Percentiles rank a stretch among this genome's conserved stretches.
phyloP scores from a whole-genome alignment of 2,797 vertebrate genomes.

The Eidolon dupreanum region DNA sequence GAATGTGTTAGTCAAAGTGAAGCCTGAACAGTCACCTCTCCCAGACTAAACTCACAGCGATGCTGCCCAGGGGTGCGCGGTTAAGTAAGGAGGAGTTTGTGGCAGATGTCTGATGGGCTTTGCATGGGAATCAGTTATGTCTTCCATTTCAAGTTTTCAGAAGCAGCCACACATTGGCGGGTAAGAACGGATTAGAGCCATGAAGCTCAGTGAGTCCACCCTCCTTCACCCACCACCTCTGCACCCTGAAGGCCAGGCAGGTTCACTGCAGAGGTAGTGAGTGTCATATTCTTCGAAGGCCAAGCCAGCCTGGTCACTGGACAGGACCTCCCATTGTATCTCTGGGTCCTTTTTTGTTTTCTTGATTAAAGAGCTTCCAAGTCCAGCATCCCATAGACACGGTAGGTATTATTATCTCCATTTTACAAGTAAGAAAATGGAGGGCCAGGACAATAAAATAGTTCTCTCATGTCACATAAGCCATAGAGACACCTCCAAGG shows the following conservation, averaged over 20 bases:
- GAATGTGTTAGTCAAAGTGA: neutral
- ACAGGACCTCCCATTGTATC: neutral
- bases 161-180: neutral
- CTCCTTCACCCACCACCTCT: neutral
- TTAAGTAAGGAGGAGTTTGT: rapidly evolving
- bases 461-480: neutral
- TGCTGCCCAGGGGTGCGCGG: neutral
- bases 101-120: neutral
- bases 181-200: neutral
- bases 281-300: neutral
- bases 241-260: neutral
- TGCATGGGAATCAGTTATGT: rapidly evolving
- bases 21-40: neutral
- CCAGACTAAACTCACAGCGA: neutral
- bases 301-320: neutral
- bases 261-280: neutral
- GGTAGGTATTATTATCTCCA: neutral
- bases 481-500: neutral
- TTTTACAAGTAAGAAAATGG: neutral
- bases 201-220: neutral
- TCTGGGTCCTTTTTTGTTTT: constrained; percentile 37
- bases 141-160: neutral
- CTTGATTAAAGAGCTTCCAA: neutral
- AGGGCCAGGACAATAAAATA: neutral
- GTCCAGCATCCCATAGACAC: neutral